Base-by-base conservation (phyloP, 2,888 invertebrate species). In the Noctua pronuba region DNA sequence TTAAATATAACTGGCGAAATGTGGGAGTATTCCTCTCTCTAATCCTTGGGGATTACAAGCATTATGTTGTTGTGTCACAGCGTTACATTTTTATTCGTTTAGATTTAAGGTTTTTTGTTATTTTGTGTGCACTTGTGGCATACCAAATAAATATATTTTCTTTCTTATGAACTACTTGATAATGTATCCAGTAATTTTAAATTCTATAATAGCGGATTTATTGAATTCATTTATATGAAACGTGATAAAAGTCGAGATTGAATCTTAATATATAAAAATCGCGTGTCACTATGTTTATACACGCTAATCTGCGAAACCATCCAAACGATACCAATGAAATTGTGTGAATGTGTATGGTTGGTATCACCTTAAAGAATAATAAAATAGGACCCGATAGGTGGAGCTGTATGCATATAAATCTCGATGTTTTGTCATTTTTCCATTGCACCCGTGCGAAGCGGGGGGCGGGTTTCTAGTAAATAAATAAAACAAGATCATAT, bases 401-500 rank as follows among this genome's bases (percentile, higher is more conserved):
- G 28, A 1, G 55, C 55, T 31, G 28, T 60, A 31, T 28, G 3
- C 18, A 31, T 8, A 60, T 60, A 60, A 18, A 58, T 58, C 58
- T 28, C n/a, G 11, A 11, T 10, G n/a, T n/a, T n/a, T n/a, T 60
- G 28, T 31, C 6, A 60, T 60, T 6, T 18, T 58, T 58, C 6
- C 13, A 16, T 31, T 8, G 28, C 18, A 60, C 16, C 28, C 6
- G 28, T 6, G 28, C 2, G 31, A 60, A 18, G 31, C 18, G 18
- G 18, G 6, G 21, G 58, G 60, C 31, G 4, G 1, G 21, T 21
- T 21, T 21, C 44, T 46, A 60, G 38, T 31, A 58, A 58, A 67
- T 11, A 88, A 88, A 91, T 89, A 82, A 86, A 90, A 88, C 77
- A 46, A 82, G 64, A 21, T 58, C 64, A 82, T 87, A 83, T 80